Evolutionary conservation across 1,140 invertebrate species (phyloP), one percentile per base, ranked within the genome.

Genomic region (Diabrotica virgifera): DNA sequence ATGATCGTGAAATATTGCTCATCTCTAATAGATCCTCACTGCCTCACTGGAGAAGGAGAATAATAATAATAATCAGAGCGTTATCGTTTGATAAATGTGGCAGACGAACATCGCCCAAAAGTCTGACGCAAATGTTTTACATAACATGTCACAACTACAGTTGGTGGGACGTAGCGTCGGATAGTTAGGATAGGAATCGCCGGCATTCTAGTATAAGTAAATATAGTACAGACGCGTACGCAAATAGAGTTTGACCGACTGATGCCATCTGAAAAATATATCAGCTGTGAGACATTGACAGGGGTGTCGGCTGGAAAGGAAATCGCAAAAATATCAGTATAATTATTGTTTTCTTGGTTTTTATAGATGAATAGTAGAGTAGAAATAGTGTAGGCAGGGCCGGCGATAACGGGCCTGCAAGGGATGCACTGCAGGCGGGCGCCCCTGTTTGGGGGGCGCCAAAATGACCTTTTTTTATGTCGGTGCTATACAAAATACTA

Each of bases 81-180:
- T 65, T 63, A 68, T 60, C 56, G 54, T 69, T 65, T 69, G 67
- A 69, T 69, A 51, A 59, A 65, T 65, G 63, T 68, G 66, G 64
- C 67, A 68, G 59, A 65, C 62, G 66, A 68, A 68, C 63, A 65
- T 63, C 54, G 60, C 36, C 59, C 50, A 59, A 54, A 63, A 64
- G 54, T 59, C 59, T 69, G 67, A 69, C 67, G 67, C 60, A 65
- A 69, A 69, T 62, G 64, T 69, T 69, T 69, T 69, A 69, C 67
- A 69, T 69, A 69, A 69, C 64, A 61, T 63, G 60, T 69, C 56
- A 65, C 63, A 62, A 69, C 59, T 65, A 63, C 60, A 64, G 57
- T 63, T 64, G 63, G 53, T 59, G 40, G 62, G 64, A 57, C 52
- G 24, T 24, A 24, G 24, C 24, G 40, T 46, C 40, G 3, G 8